Base-by-base conservation (phyloP, 2,797 vertebrate genomes). In the Phrynocephalus vlangalii region DNA sequence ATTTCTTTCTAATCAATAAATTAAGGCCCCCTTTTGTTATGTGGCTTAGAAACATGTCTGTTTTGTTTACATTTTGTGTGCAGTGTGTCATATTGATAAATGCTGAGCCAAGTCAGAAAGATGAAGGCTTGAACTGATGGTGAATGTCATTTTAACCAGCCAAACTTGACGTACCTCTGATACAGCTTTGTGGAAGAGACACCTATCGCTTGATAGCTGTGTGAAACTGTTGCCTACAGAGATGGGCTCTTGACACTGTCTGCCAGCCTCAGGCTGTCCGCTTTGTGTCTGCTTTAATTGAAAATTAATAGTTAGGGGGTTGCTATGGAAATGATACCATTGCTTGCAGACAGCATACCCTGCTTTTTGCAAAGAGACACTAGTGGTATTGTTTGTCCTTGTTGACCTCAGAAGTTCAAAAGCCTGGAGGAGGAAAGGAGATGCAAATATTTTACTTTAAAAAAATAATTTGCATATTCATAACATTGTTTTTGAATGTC, bases 401-500 rank as follows among this genome's bases (percentile, higher is more conserved):
- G 97, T 98, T 99, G 98, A 99, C 99, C 98, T 99, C 98, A 98
- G 97, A 97, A 97, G 97, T 97, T 97, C 97, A 98, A 98, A 98
- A 97, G 97, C 97, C 97, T 96, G 97, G 94, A 97, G 97, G 96
- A 97, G 97, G 97, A 97, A 97, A 97, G 96, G 97, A 98, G 96
- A 97, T 97, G 97, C 97, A 97, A 97, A 97, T 97, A 97, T 97
- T 97, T 97, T 97, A 97, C 96, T 97, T 97, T 63, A 97, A 97
- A 97, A 97, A 97, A 96, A 38, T 95, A 96, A 97, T 97, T 96
- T 97, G 95, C 97, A 97, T 97, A 97, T 97, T 97, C 97, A 96
- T 97, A 97, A 95, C 95, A 96, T 96, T 97, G 95, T 96, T 96
- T 97, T 97, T 97, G 96, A 97, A 97, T 97, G 96, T 96, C 95